Evolutionary conservation across 2,888 invertebrate genomes (phyloP).

Genomic region (Ectropis crepuscularia): DNA sequence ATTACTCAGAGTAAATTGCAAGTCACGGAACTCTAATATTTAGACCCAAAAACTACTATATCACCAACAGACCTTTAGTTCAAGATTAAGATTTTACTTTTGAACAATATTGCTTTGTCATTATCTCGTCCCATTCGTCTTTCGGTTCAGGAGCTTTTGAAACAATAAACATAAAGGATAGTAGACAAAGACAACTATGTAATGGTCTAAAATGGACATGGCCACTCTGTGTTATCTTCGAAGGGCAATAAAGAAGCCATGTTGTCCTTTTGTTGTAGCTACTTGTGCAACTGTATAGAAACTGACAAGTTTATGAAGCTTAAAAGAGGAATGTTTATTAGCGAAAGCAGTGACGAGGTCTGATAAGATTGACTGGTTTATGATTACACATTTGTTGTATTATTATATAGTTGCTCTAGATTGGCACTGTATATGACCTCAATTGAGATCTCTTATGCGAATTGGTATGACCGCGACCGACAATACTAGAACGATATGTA

Average conservation of each 20-base stretch:
- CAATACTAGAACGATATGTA: background rate
- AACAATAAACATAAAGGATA: conserved; percentile 45
- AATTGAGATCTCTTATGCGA: conserved; percentile 10
- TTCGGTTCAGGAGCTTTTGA: conserved; percentile 27
- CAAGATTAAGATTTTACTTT: conserved; percentile 24
- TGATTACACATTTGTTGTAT: background rate
- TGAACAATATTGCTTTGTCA: conserved; percentile 21
- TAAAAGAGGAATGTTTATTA: conserved; percentile 30
- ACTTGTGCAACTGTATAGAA: conserved; percentile 63
- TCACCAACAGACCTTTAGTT: background rate
- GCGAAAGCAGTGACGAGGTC: conserved; percentile 24
- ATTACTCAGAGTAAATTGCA: conserved; percentile 18
- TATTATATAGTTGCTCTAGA: background rate
- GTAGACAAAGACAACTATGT: conserved; percentile 65
- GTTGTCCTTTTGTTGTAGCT: conserved; percentile 63
- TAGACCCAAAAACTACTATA: conserved; percentile 12
- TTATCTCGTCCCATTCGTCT: conserved; percentile 29
- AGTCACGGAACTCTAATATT: conserved; percentile 32
- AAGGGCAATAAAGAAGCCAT: conserved; percentile 75
- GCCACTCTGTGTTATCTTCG: conserved; percentile 65
- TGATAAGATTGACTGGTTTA: background rate
- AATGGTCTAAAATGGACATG: conserved; percentile 72
- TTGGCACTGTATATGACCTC: background rate
- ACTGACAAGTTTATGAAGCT: conserved; percentile 33
- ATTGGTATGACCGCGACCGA: conserved; percentile 11